Evolutionary conservation across 2,113 vertebrate genomes (phyloP).

Genomic region (Dicerorhinus sumatrensis): DNA sequence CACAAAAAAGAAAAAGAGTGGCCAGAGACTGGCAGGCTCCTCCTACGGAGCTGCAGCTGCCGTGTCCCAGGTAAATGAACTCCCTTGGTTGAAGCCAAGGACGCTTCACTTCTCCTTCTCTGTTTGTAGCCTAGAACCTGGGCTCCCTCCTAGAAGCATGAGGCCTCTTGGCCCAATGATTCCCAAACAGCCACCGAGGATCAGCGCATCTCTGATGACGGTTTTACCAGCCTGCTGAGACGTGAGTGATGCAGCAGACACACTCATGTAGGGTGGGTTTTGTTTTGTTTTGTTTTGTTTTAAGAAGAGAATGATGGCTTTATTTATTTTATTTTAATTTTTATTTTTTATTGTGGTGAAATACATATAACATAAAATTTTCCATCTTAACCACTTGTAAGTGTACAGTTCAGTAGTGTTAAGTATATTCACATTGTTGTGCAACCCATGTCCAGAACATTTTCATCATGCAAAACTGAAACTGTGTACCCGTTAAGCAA

Average conservation of each 20-base stretch:
- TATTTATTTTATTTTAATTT: not conserved
- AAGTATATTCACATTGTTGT: too few species aligned
- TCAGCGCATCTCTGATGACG: not conserved
- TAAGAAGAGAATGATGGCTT: not conserved
- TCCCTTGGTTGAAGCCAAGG: not conserved
- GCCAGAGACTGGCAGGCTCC: not conserved
- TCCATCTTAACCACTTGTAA: not conserved
- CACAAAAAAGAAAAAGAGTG: not conserved
- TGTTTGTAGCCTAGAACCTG: not conserved
- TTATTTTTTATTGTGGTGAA: not conserved
- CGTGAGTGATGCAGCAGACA: not conserved
- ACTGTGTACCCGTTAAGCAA: not conserved
- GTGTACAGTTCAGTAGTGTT: not conserved
- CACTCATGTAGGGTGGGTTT: not conserved
- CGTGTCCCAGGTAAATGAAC: not conserved
- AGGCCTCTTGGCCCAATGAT: not conserved
- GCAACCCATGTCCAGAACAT: not conserved
- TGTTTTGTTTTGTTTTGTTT: not conserved
- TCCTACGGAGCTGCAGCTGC: accelerated
- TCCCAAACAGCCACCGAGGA: not conserved
- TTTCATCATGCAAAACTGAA: not conserved
- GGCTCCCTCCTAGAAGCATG: not conserved
- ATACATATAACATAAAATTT: not conserved
- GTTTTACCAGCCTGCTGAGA: not conserved
- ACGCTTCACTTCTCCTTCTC: not conserved